Evolutionary conservation across 2,888 invertebrate species (phyloP).

Genomic region (Rhamnusium bicolor): DNA sequence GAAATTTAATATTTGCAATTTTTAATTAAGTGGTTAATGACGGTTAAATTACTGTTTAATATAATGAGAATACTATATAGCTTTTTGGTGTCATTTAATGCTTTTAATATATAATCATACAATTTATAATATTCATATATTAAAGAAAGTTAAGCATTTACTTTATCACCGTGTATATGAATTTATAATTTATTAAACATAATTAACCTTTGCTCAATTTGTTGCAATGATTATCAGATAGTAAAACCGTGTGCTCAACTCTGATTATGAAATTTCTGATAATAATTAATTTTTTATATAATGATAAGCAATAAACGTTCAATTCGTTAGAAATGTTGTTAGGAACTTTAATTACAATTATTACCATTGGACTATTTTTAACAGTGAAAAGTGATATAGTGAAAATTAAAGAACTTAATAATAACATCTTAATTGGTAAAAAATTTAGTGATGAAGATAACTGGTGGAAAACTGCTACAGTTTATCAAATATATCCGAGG

Average conservation of each 20-base stretch:
- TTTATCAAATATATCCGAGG: constrained; percentile 90
- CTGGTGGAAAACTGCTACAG: constrained; percentile 82
- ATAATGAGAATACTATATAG: too few species aligned
- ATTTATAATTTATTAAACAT: not conserved
- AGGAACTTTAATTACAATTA: not conserved
- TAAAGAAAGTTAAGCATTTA: too few species aligned
- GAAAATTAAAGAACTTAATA: not conserved
- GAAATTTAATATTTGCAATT: too few species aligned
- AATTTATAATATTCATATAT: too few species aligned
- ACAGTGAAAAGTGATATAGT: not conserved
- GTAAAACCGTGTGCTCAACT: not conserved
- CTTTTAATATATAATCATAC: too few species aligned
- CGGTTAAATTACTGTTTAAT: too few species aligned
- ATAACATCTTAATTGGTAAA: not conserved
- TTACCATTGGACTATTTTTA: not conserved
- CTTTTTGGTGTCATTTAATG: too few species aligned
- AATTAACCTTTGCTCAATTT: not conserved
- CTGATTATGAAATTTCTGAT: not conserved
- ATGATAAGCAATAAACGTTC: not conserved
- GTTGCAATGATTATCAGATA: not conserved
- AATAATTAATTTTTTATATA: constrained; percentile 4
- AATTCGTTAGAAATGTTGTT: not conserved
- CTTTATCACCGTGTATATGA: not conserved
- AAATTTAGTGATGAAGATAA: not conserved
- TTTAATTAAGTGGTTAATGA: too few species aligned